A percentile compares a stretch with the other conserved stretches of the same genome.
Evolutionary conservation across 2,888 invertebrate species (phyloP).

Genomic region (Rhodophaea formosa): DNA sequence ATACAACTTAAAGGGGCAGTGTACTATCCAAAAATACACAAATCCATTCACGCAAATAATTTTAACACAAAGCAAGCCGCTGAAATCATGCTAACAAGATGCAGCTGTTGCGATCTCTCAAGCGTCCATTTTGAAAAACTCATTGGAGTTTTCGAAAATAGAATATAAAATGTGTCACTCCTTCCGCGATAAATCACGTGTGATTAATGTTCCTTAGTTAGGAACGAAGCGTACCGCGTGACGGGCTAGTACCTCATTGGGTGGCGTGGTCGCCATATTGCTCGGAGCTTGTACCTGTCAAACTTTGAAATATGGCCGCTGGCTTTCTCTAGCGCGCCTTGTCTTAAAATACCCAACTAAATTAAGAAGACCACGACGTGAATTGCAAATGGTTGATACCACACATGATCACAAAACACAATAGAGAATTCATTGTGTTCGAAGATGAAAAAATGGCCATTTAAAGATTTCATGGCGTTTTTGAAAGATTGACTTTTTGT

Average conservation of each 20-base stretch:
- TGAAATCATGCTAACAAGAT: slow-evolving; percentile 74
- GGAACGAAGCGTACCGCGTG: slow-evolving; percentile 68
- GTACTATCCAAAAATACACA: slow-evolving; percentile 50
- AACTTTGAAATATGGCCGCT: slow-evolving; percentile 76
- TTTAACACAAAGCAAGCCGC: slow-evolving; percentile 65
- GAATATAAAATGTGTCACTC: slow-evolving; percentile 81
- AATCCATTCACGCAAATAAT: slow-evolving; percentile 71
- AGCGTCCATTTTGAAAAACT: slow-evolving; percentile 76
- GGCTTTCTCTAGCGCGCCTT: slow-evolving; percentile 74
- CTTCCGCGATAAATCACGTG: slow-evolving; percentile 76
- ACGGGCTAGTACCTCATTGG: slow-evolving; percentile 77
- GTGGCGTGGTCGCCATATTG: slow-evolving; percentile 79
- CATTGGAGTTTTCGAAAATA: slow-evolving; percentile 76
- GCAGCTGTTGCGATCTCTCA: slow-evolving; percentile 75
- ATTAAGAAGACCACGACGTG: slow-evolving; percentile 51
- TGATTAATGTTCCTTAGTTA: slow-evolving; percentile 75
- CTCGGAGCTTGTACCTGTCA: slow-evolving; percentile 79
- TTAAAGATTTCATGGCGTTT: slow-evolving; percentile 53
- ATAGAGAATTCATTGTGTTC: slow-evolving; percentile 22
- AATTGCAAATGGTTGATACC: slow-evolving; percentile 42
- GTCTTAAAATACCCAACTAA: slow-evolving; percentile 68
- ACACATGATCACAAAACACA: slow-evolving; percentile 22
- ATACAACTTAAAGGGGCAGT: slow-evolving; percentile 47
- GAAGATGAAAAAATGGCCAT: slow-evolving; percentile 27
- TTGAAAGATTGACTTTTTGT: slow-evolving; percentile 65